Base-by-base conservation (phyloP, 2,797 vertebrate genomes). In the Bucorvus abyssinicus region DNA sequence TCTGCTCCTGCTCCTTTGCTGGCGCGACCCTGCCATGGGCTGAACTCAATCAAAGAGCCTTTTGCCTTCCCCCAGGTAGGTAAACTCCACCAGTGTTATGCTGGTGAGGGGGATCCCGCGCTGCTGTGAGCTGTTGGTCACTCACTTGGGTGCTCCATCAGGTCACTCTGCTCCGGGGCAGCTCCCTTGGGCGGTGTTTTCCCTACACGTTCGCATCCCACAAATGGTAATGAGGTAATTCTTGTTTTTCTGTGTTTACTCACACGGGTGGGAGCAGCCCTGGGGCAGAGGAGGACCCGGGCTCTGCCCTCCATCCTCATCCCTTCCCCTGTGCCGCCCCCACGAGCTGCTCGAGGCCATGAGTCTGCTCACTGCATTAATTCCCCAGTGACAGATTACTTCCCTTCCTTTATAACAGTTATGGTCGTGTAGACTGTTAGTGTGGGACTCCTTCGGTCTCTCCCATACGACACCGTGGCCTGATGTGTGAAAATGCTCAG, bases 391-490 rank as follows among this genome's bases (percentile, higher is more conserved):
- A n/a, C 20, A 57, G 44, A 30, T 53, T 59, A 23, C 64, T 87
- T 74, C 77, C 67, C 73, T 74, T n/a, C 67, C 50, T 55, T 42
- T 69, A 49, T 49, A 67, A 44, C 34, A 59, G 69, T 53, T 57
- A 27, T 16, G 68, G 49, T 56, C 42, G 7, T 3, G 38, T 22
- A 42, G 29, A 3, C 63, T 29, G 53, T 30, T 38, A n/a, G 3
- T 9, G n/a, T 14, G 10, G 6, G 32, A 12, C 53, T 83, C 71
- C 15, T n/a, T 89, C 3, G 6, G 22, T 38, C 57, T 49, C 36
- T 32, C 27, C 14, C 45, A 16, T 3, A 9, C 0, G 4, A 22
- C 27, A 8, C 53, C 40, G 2, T 0, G 29, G 63, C 55, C 47
- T 11, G 19, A 14, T 50, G 38, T 55, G 56, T 17, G 30, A 50